Evolutionary conservation across 2,113 vertebrate species (phyloP).

Genomic region (Echinops telfairi): DNA sequence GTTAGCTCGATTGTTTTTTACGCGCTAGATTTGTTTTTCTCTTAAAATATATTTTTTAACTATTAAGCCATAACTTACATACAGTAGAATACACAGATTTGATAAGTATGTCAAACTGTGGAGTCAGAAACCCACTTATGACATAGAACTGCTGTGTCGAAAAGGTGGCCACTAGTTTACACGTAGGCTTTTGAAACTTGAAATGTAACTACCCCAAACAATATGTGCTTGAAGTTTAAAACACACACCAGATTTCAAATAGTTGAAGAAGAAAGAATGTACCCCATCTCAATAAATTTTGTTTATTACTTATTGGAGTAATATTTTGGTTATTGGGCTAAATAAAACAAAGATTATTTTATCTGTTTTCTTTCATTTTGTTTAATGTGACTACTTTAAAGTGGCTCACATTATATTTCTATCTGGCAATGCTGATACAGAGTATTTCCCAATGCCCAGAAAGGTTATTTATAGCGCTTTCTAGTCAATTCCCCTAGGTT

Average conservation of each 20-base stretch:
- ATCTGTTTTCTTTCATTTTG: neutral
- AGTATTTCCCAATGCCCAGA: neutral
- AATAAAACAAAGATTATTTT: constrained; percentile 34
- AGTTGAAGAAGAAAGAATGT: neutral
- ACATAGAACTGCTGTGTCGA: neutral
- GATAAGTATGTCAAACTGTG: neutral
- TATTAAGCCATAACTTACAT: neutral
- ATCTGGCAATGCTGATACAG: neutral
- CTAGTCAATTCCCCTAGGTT: neutral
- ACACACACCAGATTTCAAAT: neutral
- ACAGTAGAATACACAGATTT: neutral
- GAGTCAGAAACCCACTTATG: neutral
- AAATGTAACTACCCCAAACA: neutral
- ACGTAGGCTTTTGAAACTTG: neutral
- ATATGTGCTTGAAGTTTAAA: constrained; percentile 21
- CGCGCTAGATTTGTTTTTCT: constrained; percentile 7
- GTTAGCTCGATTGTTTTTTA: neutral
- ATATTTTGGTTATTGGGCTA: constrained; percentile 1
- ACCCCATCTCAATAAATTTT: constrained; percentile 26
- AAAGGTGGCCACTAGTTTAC: neutral
- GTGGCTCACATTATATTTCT: neutral
- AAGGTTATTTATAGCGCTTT: neutral
- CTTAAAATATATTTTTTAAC: constrained; percentile 34
- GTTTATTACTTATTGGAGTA: constrained; percentile 9
- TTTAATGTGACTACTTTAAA: neutral